Conservation (phyloP, 2,797 vertebrate species). For the Philypnodon macrostomus region DNA sequence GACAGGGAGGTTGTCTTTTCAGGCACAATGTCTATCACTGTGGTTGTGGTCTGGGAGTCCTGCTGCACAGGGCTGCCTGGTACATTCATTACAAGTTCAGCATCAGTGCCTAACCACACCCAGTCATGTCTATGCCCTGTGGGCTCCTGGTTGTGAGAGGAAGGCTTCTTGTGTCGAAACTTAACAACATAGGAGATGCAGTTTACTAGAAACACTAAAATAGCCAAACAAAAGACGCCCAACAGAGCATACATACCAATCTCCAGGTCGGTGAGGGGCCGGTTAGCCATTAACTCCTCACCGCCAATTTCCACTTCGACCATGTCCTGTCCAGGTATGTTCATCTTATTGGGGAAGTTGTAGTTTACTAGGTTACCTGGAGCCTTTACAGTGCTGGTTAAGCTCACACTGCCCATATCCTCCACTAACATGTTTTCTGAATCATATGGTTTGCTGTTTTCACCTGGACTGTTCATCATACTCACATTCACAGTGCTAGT, state of each 20-base stretch:
- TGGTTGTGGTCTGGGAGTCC: conserved; percentile 76
- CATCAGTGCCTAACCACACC: conserved; percentile 88
- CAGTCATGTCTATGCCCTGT: conserved; percentile 89
- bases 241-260: conserved; percentile 94
- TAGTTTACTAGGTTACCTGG: conserved; percentile 79
- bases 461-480: conserved; percentile 54
- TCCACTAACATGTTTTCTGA: conserved; percentile 61
- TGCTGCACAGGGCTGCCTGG: conserved; percentile 78
- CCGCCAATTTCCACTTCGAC: conserved; percentile 55
- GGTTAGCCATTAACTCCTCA: conserved; percentile 67
- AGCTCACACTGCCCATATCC: conserved; percentile 52
- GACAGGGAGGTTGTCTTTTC: conserved; percentile 82
- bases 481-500: conserved; percentile 53
- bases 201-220: conserved; percentile 92
- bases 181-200: conserved; percentile 86
- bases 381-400: conserved; percentile 70
- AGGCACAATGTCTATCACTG: conserved; percentile 83
- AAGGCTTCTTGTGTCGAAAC: conserved; percentile 85
- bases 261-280: conserved; percentile 89
- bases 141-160: conserved; percentile 83
- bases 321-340: conserved; percentile 60
- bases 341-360: conserved; percentile 82
- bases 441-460: conserved; percentile 46
- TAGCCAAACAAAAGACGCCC: conserved; percentile 92
- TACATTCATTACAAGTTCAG: conserved; percentile 86